A percentile compares a stretch with the other conserved stretches of the same genome.
phyloP scores from a whole-genome alignment of 2,797 vertebrate genomes.

The Toxotes lorentzi region DNA sequence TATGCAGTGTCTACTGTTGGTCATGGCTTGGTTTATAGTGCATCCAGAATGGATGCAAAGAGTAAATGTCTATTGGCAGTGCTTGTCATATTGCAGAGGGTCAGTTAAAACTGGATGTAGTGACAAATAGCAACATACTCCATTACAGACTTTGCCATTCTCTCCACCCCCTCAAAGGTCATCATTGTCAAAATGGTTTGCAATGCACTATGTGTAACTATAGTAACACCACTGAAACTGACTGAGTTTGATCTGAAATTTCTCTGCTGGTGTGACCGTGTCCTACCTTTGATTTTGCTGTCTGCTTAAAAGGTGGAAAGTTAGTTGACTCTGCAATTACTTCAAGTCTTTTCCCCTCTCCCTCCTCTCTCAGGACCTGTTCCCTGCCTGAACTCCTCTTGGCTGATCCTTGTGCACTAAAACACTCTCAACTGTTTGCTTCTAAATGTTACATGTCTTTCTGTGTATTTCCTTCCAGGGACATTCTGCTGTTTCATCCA shows the following conservation, averaged over 20 bases:
- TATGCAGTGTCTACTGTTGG: not conserved
- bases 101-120: not conserved
- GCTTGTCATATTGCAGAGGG: not conserved
- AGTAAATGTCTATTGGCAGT: not conserved
- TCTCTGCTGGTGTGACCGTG: not conserved
- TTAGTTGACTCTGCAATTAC: conserved; percentile 17
- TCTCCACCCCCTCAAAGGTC: not conserved
- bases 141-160: not conserved
- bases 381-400: conserved; percentile 21
- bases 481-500: conserved; percentile 50
- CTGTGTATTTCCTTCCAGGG: conserved; percentile 59
- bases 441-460: conserved; percentile 59
- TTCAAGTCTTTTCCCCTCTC: conserved; percentile 1
- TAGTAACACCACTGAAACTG: not conserved
- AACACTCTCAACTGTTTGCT: conserved; percentile 58
- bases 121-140: not conserved
- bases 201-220: not conserved
- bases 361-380: conserved; percentile 18
- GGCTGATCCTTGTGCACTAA: conserved; percentile 33
- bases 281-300: not conserved
- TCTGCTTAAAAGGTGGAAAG: conserved; percentile 23
- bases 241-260: not conserved
- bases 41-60: not conserved
- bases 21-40: not conserved
- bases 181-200: not conserved